Percentiles rank a stretch among this genome's conserved stretches.
Conservation (phyloP, 2,113 vertebrate genomes). For the Xiphophorus couchianus region DNA sequence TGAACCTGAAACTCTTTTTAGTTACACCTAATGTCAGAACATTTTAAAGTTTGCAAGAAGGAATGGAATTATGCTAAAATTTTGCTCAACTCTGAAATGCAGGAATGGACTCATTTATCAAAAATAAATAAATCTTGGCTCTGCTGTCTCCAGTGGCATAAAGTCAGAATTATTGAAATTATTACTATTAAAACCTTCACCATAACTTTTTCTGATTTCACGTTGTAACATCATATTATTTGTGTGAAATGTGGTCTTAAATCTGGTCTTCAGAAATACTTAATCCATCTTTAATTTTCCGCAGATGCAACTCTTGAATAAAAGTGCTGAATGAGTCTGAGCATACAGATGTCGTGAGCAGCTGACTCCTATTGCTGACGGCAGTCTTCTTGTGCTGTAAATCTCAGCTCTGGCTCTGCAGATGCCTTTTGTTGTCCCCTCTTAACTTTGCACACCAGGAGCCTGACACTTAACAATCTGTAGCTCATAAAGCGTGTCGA, state of each 20-base stretch:
- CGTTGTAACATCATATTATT: not conserved
- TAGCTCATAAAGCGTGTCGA: conserved; percentile 43
- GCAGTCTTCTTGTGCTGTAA: conserved; percentile 47
- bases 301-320: conserved; percentile 7
- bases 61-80: not conserved
- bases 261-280: not conserved
- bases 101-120: not conserved
- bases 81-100: not conserved
- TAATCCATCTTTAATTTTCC: not conserved
- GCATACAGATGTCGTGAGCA: conserved; percentile 58
- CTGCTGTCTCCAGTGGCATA: not conserved
- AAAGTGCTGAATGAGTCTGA: conserved; percentile 19
- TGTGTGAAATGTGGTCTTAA: not conserved
- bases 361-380: conserved; percentile 40
- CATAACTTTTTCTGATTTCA: not conserved
- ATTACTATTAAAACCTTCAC: not conserved
- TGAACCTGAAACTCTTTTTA: too few species aligned
- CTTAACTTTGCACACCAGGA: conserved; percentile 65
- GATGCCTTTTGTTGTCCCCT: conserved; percentile 66
- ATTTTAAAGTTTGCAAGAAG: not conserved
- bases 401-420: conserved; percentile 47
- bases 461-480: conserved; percentile 71
- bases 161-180: not conserved
- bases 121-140: not conserved
- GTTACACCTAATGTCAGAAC: too few species aligned